Base-by-base conservation (phyloP, 2,113 vertebrate genomes). In the Thalassarche chlororhynchos region DNA sequence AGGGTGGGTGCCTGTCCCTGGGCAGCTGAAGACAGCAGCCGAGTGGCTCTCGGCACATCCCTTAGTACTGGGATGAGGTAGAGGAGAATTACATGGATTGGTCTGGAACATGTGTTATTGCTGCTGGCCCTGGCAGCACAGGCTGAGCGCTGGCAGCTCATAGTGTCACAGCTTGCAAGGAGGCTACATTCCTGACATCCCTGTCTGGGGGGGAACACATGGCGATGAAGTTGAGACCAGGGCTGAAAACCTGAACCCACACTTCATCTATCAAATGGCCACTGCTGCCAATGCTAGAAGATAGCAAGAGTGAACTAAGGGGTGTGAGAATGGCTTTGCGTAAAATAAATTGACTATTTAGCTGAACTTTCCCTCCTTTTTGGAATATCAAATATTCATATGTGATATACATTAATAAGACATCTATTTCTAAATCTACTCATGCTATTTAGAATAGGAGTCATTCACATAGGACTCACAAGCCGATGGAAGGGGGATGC, bases 401-500 rank as follows among this genome's bases (percentile, higher is more conserved):
- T 8, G 28, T 44, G 55, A 44, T 26, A 36, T 3, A 11, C 23
- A 32, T 29, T 25, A 10, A 25, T 19, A 29, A 51, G 19, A 68
- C 4, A 75, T 23, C 47, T 84, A 8, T 44, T 61, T 78, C 77
- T 81, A 60, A 64, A 64, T 40, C 25, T 64, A 62, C 26, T 66
- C 14, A 4, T 9, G 16, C 9, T 91, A 2, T 38, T 79, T 79
- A 17, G 31, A 61, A 20, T 4, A 65, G 47, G 15, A 91, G 9
- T n/a, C 32, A 42, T 38, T 72, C 60, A 21, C 0, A 0, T 42
- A n/a, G 14, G 38, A 42, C 47, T 38, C 10, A 15, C 19, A 55
- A 9, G 4, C 5, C 1, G 0, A 42, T 14, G 28, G 44, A 54
- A 87, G 6, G 5, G 9, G 14, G 2, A 14, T 86, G 25, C 26